phyloP scores from a whole-genome alignment of 37 sponge, comb jelly and placozoan genomes.

The Diacarnus erythraeanus region DNA sequence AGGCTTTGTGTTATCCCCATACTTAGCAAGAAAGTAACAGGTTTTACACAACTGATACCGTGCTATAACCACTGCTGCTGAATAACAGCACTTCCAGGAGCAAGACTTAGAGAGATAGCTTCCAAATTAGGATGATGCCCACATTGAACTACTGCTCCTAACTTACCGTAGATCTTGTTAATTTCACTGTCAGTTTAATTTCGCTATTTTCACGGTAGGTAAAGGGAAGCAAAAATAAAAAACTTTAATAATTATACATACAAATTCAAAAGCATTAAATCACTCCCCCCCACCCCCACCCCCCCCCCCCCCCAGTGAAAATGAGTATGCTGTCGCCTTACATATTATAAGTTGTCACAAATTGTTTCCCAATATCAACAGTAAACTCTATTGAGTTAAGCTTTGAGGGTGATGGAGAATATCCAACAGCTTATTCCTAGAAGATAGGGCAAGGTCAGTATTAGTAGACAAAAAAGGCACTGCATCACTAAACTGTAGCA shows the following conservation, averaged over 20 bases:
- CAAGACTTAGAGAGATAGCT: background rate
- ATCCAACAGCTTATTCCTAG: background rate
- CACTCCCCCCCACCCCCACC: no score
- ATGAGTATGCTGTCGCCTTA: background rate
- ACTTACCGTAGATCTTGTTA: background rate
- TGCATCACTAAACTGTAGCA: background rate
- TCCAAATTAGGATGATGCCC: background rate
- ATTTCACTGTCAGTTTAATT: no score
- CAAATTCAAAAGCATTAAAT: no score
- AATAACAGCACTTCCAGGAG: background rate
- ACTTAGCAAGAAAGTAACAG: constrained; percentile 4
- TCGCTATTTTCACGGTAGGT: no score
- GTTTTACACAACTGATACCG: background rate
- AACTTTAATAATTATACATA: no score
- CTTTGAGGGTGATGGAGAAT: background rate
- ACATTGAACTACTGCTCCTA: constrained; percentile 10
- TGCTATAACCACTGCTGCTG: background rate
- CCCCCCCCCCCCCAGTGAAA: no score
- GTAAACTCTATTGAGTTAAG: background rate
- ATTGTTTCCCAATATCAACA: background rate
- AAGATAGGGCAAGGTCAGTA: background rate
- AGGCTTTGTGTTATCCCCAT: background rate
- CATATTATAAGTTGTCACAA: background rate
- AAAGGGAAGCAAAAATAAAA: no score
- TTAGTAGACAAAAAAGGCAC: background rate